Percentiles rank a stretch among this genome's conserved stretches.
These are phyloP conservation scores for Brachionus koreanus DNA, from an alignment of 1,140 invertebrate species.

Conservation along the genomic window DNA sequence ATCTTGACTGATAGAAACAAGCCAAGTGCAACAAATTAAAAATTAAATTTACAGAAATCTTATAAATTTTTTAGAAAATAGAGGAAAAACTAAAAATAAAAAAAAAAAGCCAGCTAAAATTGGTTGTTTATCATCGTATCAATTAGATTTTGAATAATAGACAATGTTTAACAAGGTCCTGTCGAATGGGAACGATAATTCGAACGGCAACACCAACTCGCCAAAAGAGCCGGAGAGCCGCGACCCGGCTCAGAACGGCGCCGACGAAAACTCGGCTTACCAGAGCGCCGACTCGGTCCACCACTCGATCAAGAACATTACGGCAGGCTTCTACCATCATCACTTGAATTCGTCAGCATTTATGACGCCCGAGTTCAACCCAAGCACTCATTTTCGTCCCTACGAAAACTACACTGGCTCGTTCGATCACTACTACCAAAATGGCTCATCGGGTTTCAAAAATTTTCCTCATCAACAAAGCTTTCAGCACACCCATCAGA, in stretches of 20 bases:
- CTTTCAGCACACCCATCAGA: background rate
- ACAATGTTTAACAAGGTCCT: slow-evolving; percentile 37
- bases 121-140: background rate
- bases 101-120: too few relatives aligned
- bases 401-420: background rate
- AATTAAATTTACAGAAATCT: slow-evolving; percentile 16
- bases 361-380: slow-evolving; percentile 1
- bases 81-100: background rate
- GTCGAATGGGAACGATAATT: slow-evolving; percentile 27
- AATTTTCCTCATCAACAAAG: background rate
- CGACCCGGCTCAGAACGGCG: background rate
- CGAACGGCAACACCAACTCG: slow-evolving; percentile 10
- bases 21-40: slow-evolving; percentile 14
- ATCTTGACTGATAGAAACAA: background rate
- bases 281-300: background rate
- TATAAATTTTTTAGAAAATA: background rate
- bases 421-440: slow-evolving; percentile 3
- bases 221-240: background rate
- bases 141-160: background rate
- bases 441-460: background rate
- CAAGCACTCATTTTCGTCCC: background rate
- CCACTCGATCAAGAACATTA: slow-evolving; percentile 18
- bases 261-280: background rate
- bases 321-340: slow-evolving; percentile 12
- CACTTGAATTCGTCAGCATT: slow-evolving; percentile 6